Percentiles rank a stretch among this genome's conserved stretches.
Conservation (phyloP, 2,797 vertebrate species). For the Philypnodon macrostomus region DNA sequence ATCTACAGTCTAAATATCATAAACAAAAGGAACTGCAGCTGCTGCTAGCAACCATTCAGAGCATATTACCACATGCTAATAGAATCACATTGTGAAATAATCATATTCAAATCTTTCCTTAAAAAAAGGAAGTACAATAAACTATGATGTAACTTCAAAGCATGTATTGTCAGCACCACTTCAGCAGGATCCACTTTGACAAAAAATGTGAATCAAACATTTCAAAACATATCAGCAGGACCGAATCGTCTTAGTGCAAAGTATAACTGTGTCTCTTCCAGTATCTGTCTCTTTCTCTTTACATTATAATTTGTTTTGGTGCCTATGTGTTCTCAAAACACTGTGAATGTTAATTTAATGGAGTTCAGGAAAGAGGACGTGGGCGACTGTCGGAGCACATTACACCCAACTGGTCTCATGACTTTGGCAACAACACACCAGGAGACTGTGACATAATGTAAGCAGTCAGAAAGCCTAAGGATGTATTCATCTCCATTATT, state of each 20-base stretch:
- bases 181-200: too few relatives aligned
- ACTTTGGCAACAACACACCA: slow-evolving; percentile 55
- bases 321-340: slow-evolving; percentile 4
- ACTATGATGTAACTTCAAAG: too few relatives aligned
- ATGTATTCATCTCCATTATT: slow-evolving; percentile 45
- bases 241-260: neutral
- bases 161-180: slow-evolving; percentile 21
- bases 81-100: too few relatives aligned
- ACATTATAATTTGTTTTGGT: slow-evolving; percentile 31
- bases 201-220: slow-evolving; percentile 16
- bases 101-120: neutral
- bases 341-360: slow-evolving; percentile 27
- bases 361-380: slow-evolving; percentile 51
- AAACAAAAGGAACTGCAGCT: too few relatives aligned
- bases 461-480: slow-evolving; percentile 58
- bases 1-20: too few relatives aligned
- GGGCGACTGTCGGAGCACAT: slow-evolving; percentile 66
- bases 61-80: too few relatives aligned
- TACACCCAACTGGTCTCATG: slow-evolving; percentile 55
- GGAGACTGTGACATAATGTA: slow-evolving; percentile 54
- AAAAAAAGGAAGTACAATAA: too few relatives aligned
- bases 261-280: slow-evolving; percentile 17
- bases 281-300: slow-evolving; percentile 31
- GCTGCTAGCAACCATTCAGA: too few relatives aligned
- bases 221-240: slow-evolving; percentile 21